phyloP scores from a whole-genome alignment of 2,888 invertebrate genomes.

The Beris morrisii region DNA sequence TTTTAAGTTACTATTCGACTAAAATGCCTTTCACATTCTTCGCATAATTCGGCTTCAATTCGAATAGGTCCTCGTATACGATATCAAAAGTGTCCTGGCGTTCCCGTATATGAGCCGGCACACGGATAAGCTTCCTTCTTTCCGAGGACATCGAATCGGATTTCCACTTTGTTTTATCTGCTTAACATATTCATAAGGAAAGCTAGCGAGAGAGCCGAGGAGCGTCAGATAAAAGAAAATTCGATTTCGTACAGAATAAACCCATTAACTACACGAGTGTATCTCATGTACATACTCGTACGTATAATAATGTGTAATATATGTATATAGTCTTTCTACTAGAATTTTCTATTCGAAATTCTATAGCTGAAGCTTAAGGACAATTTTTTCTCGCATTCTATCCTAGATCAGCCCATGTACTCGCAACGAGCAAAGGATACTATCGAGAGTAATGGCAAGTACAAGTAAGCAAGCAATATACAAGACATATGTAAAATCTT shows the following conservation, averaged over 20 bases:
- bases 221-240: conserved; percentile 30
- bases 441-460: conserved; percentile 2
- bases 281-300: neutral
- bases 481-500: conserved; percentile 23
- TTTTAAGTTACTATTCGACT: no score
- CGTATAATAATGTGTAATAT: neutral
- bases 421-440: neutral
- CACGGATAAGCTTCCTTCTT: no score
- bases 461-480: conserved; percentile 19
- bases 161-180: conserved; percentile 31
- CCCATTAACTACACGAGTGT: conserved; percentile 33
- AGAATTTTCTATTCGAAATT: no score
- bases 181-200: conserved; percentile 34
- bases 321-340: no score
- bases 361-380: no score
- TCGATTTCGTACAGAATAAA: conserved; percentile 33
- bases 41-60: no score
- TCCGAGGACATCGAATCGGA: no score
- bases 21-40: no score
- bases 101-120: no score
- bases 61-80: no score
- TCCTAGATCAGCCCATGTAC: no score
- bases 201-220: neutral
- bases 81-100: no score
- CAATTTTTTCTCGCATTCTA: neutral